Evolutionary conservation across 2,113 vertebrate species (phyloP).

Genomic region (Anhinga rufa): DNA sequence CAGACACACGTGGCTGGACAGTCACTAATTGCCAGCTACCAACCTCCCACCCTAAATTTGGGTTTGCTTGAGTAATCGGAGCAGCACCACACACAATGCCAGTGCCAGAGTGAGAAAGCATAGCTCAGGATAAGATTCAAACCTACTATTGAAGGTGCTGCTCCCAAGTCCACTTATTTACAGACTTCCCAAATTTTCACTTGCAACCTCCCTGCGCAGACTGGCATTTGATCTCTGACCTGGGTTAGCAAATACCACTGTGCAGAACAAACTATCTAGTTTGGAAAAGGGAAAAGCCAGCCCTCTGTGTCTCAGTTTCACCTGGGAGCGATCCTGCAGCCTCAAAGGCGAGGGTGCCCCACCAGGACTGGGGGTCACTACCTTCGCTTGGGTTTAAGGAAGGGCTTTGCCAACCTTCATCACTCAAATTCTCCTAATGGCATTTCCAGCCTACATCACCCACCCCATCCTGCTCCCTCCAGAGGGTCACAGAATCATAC

Average conservation of each 20-base stretch:
- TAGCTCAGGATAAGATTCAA: not conserved
- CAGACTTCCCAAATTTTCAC: not conserved
- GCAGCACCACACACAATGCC: not conserved
- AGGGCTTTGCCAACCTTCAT: not conserved
- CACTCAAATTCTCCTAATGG: not conserved
- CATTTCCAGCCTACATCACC: not conserved
- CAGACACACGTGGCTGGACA: not conserved
- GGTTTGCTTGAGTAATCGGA: not conserved
- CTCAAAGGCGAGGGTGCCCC: not conserved
- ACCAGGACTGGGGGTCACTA: not conserved
- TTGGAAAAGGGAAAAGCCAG: not conserved
- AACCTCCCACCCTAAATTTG: rapidly evolving
- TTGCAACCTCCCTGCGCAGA: not conserved
- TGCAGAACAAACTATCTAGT: not conserved
- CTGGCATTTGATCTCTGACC: not conserved
- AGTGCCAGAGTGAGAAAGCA: not conserved
- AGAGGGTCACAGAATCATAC: not conserved
- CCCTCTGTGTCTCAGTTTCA: not conserved
- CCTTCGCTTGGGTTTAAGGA: not conserved
- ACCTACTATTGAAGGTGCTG: not conserved
- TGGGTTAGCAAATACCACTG: not conserved
- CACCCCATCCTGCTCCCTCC: not conserved
- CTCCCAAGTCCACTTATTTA: not conserved
- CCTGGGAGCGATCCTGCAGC: not conserved
- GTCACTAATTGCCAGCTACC: not conserved